Evolutionary conservation across 2,113 vertebrate genomes (phyloP).

Genomic region (Cynocephalus volans): DNA sequence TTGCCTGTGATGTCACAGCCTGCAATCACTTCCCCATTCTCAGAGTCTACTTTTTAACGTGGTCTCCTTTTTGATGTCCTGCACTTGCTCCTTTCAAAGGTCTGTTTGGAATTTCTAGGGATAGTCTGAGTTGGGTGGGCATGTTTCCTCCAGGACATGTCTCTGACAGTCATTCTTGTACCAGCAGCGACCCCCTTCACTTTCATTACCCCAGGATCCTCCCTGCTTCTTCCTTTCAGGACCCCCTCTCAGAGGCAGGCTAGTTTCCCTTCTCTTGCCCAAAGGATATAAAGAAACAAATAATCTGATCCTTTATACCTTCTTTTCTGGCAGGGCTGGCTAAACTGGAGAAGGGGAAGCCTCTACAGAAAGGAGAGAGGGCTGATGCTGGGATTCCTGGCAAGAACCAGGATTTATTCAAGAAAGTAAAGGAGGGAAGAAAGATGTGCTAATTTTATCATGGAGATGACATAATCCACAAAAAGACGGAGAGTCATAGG

Average conservation of each 20-base stretch:
- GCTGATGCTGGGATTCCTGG: not conserved
- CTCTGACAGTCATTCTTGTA: not conserved
- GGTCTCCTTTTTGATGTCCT: rapidly evolving
- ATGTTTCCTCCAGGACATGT: not conserved
- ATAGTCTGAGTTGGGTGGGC: too few species aligned
- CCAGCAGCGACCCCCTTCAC: not conserved
- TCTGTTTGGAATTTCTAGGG: not conserved
- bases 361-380: rapidly evolving
- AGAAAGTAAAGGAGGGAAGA: not conserved
- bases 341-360: not conserved
- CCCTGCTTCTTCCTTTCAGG: rapidly evolving
- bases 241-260: not conserved
- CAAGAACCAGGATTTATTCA: not conserved
- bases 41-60: not conserved
- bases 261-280: not conserved
- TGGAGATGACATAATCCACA: not conserved
- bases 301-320: rapidly evolving
- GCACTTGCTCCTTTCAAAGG: not conserved
- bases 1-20: not conserved
- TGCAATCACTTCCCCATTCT: too few species aligned
- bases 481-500: not conserved
- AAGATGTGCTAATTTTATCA: not conserved
- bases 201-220: not conserved
- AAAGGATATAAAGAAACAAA: not conserved
- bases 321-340: not conserved